Conservation (phyloP, 2,888 invertebrate species). For the Timandra comae region DNA sequence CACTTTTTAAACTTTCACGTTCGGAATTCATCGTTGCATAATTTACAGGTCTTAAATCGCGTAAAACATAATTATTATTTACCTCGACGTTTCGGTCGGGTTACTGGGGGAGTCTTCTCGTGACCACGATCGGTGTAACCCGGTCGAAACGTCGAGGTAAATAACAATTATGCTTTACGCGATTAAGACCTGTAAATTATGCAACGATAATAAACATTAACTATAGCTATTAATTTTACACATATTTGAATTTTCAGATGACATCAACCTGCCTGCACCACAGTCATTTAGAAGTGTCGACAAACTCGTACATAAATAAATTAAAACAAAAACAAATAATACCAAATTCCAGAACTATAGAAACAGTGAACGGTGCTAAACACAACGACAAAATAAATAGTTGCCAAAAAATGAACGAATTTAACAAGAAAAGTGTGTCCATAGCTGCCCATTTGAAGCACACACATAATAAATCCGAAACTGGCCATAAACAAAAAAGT, state of each 20-base stretch:
- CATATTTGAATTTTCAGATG: constrained; percentile 35
- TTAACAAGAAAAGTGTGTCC: constrained; percentile 54
- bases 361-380: constrained; percentile 16
- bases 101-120: too few relatives aligned
- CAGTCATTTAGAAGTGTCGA: constrained; percentile 59
- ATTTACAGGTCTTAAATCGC: too few relatives aligned
- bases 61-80: too few relatives aligned
- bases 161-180: too few relatives aligned
- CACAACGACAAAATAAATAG: constrained; percentile 29
- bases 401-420: constrained; percentile 46
- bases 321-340: constrained; percentile 24
- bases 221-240: too few relatives aligned
- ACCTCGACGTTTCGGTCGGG: too few relatives aligned
- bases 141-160: too few relatives aligned
- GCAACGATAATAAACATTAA: too few relatives aligned
- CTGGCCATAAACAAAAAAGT: constrained; percentile 54
- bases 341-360: constrained; percentile 20
- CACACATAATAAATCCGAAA: constrained; percentile 64
- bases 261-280: constrained; percentile 67
- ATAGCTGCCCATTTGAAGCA: constrained; percentile 56
- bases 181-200: too few relatives aligned
- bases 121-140: too few relatives aligned
- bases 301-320: constrained; percentile 29
- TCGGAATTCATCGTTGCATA: too few relatives aligned
- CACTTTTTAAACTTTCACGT: too few relatives aligned